Evolutionary conservation across 1,140 invertebrate species (phyloP).

Genomic region (Drosophila burlai): DNA sequence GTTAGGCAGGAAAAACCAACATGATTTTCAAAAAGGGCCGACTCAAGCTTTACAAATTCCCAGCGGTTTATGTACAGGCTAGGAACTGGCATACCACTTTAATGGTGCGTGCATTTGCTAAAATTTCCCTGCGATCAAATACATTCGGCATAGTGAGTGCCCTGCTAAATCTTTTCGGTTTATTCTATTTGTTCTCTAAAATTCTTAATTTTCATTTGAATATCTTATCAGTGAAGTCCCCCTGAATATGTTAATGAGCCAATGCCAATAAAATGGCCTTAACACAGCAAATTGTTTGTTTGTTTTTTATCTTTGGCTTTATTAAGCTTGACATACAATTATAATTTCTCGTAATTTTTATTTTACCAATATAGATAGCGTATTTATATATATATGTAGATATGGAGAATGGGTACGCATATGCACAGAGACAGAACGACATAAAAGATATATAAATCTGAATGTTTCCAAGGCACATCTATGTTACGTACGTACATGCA

Average conservation of each 20-base stretch:
- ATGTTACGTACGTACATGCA: constrained; percentile 13
- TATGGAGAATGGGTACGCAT: constrained; percentile 27
- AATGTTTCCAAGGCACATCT: constrained; percentile 29
- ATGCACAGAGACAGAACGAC: constrained; percentile 7
- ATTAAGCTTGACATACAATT: constrained; percentile 55
- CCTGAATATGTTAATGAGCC: background rate
- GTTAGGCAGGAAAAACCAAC: background rate
- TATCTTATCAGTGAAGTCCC: background rate
- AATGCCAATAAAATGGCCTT: background rate
- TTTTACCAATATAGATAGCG: constrained; percentile 21
- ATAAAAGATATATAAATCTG: constrained; percentile 24
- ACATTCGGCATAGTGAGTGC: background rate
- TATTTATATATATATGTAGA: constrained; percentile 21
- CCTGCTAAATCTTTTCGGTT: background rate
- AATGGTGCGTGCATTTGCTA: background rate
- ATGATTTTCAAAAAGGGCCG: no score
- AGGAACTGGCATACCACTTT: background rate
- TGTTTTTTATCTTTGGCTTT: constrained; percentile 59
- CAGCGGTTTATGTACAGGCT: background rate
- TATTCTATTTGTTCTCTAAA: background rate
- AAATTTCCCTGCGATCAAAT: background rate
- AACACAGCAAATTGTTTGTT: no score
- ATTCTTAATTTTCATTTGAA: no score
- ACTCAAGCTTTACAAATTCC: background rate
- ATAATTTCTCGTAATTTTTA: constrained; percentile 23